phyloP scores from a whole-genome alignment of 1,140 invertebrate species.

The Stegodyphus mimosarum region DNA sequence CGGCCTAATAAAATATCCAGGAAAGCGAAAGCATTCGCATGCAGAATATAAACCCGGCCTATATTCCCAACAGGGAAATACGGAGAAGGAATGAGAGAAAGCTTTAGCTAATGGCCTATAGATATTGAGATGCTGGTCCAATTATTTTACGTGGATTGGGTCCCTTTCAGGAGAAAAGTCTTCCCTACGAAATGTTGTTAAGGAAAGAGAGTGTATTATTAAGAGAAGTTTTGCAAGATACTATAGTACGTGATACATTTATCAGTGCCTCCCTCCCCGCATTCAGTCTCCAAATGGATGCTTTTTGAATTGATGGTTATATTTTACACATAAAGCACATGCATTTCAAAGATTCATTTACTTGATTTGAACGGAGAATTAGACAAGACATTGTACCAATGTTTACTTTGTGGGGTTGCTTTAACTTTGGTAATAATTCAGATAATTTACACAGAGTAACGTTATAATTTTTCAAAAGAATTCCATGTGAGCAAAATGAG shows the following conservation, averaged over 20 bases:
- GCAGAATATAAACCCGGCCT: background rate
- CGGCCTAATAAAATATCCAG: slow-evolving; percentile 39
- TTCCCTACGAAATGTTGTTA: slow-evolving; percentile 17
- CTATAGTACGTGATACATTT: background rate
- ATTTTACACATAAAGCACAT: too few species aligned
- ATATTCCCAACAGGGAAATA: slow-evolving; percentile 3
- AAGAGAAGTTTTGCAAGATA: slow-evolving; percentile 2
- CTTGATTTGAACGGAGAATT: too few species aligned
- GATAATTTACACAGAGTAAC: too few species aligned
- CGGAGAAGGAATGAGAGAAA: slow-evolving; percentile 1
- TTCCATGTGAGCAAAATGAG: too few species aligned
- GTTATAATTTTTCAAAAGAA: too few species aligned
- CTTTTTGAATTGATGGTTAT: too few species aligned
- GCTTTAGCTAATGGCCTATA: slow-evolving; percentile 24
- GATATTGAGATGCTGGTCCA: slow-evolving; percentile 44
- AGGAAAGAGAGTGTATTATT: background rate
- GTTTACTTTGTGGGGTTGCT: too few species aligned
- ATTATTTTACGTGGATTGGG: slow-evolving; percentile 10
- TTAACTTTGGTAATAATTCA: too few species aligned
- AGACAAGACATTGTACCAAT: too few species aligned
- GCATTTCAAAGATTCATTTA: too few species aligned
- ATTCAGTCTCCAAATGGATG: too few species aligned
- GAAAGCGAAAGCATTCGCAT: background rate
- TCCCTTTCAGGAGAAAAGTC: slow-evolving; percentile 11
- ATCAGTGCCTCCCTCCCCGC: too few species aligned